Conservation (phyloP, 2,888 invertebrate genomes). For the Herminia tarsipennalis region DNA sequence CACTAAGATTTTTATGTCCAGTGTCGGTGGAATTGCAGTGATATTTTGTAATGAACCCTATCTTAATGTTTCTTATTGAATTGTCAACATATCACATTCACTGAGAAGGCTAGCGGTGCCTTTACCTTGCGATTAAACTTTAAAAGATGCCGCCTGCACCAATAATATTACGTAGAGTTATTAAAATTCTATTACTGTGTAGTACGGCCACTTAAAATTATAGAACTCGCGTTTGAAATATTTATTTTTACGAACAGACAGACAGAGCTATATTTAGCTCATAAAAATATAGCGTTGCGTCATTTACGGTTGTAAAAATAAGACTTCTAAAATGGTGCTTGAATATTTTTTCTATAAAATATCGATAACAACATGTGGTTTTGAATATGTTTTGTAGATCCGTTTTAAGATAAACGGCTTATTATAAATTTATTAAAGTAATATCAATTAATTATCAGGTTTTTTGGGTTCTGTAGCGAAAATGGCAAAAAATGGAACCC, state of each 20-base stretch:
- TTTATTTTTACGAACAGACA: constrained; percentile 7
- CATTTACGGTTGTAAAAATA: constrained; percentile 2
- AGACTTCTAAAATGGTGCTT: neutral
- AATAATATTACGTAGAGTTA: constrained; percentile 41
- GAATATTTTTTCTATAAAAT: neutral
- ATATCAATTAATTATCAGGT: too few relatives aligned
- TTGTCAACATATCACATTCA: constrained; percentile 68
- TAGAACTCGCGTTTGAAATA: constrained; percentile 10
- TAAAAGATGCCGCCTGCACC: constrained; percentile 58
- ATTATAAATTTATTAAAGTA: too few relatives aligned
- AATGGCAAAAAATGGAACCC: too few relatives aligned
- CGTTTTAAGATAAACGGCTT: neutral
- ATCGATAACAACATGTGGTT: too few relatives aligned
- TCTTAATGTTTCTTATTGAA: constrained; percentile 69
- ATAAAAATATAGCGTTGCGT: constrained; percentile 1
- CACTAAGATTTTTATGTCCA: constrained; percentile 62
- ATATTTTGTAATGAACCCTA: constrained; percentile 67
- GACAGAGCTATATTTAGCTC: constrained; percentile 1
- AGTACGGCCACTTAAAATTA: constrained; percentile 20
- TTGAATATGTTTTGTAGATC: neutral
- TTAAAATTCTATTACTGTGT: constrained; percentile 35
- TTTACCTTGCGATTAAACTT: constrained; percentile 47
- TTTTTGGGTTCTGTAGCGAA: too few relatives aligned
- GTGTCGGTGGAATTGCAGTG: constrained; percentile 60
- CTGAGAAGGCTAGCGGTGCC: constrained; percentile 48